Percentiles rank a stretch among this genome's conserved stretches.
Evolutionary conservation across 2,888 invertebrate genomes (phyloP).

Genomic region (Colostygia pectinataria): DNA sequence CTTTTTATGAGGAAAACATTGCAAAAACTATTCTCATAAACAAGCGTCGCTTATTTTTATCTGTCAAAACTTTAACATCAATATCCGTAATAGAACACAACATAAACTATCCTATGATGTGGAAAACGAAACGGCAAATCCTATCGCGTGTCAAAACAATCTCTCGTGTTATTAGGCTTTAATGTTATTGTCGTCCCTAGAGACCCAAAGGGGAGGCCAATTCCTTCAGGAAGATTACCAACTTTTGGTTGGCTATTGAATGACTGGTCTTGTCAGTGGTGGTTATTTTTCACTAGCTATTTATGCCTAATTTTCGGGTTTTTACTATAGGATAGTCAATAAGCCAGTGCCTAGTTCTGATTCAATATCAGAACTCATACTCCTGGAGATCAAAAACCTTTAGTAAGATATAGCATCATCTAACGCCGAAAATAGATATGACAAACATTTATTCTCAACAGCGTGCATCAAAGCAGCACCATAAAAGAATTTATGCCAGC

Average conservation of each 20-base stretch:
- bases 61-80: conserved; percentile 24
- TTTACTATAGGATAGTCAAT: too few relatives aligned
- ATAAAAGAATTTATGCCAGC: too few relatives aligned
- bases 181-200: conserved; percentile 57
- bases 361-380: too few relatives aligned
- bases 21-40: neutral
- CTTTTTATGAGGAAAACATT: neutral
- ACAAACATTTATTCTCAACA: too few relatives aligned
- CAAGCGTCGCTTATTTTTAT: conserved; percentile 5
- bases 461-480: too few relatives aligned
- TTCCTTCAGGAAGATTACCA: conserved; percentile 24
- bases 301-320: neutral
- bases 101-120: conserved; percentile 26
- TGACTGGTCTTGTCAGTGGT: conserved; percentile 6
- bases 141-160: conserved; percentile 73
- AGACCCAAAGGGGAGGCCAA: conserved; percentile 25
- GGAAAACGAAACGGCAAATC: conserved; percentile 44
- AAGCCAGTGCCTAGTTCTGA: too few relatives aligned
- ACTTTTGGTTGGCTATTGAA: conserved; percentile 18
- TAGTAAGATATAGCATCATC: too few relatives aligned
- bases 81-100: conserved; percentile 27
- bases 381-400: too few relatives aligned
- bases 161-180: conserved; percentile 64
- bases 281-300: conserved; percentile 6
- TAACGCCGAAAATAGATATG: too few relatives aligned